Evolutionary conservation across 1,140 invertebrate species (phyloP), one percentile per base, ranked within the genome.

Genomic region (Cydia splendana): DNA sequence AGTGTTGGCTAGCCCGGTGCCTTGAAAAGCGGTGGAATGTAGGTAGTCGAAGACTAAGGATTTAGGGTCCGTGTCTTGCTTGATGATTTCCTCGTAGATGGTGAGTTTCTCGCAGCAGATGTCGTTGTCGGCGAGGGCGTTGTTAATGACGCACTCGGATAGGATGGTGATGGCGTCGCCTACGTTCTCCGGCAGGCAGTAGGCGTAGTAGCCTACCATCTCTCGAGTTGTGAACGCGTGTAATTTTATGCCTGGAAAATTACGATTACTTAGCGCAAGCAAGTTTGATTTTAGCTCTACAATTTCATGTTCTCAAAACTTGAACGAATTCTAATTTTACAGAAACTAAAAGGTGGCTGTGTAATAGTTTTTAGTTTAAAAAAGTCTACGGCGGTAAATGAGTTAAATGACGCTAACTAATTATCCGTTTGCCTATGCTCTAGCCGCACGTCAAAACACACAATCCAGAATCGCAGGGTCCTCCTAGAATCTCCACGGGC

Each of bases 171-270:
- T 91, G 45, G 95, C 95, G 87, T 91, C 89, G 3, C 91, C 89
- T 4, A 96, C 81, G 88, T 97, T 96, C 77, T 94, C 89, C 13
- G 93, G 89, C 45, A 97, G 94, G 85, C 96, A 96, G 89, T 97
- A 96, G 5, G 95, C 96, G 89, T 96, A 97, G 86, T 96, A 97
- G 1, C 95, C 96, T 28, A 95, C 96, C 85, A 96, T 95, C 89
- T 97, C 96, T 75, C 97, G 89, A 3, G 95, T 96, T 4, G 96
- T 97, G 86, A 96, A 96, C 24, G 96, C 96, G 92, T 96, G 96
- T 73, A 97, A 93, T 85, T 96, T 96, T 30, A 96, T 96, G 38
- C 97, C 96, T 89, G 96, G 96, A 62, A 62, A 24, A 24, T 24
- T 24, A 62, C 12, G 45, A 15, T 45, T 48, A 15, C 3, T 48